Percentiles rank a stretch among this genome's conserved stretches.
Evolutionary conservation across 2,797 vertebrate genomes (phyloP).

Genomic region (Neosilurus hyrtlii): DNA sequence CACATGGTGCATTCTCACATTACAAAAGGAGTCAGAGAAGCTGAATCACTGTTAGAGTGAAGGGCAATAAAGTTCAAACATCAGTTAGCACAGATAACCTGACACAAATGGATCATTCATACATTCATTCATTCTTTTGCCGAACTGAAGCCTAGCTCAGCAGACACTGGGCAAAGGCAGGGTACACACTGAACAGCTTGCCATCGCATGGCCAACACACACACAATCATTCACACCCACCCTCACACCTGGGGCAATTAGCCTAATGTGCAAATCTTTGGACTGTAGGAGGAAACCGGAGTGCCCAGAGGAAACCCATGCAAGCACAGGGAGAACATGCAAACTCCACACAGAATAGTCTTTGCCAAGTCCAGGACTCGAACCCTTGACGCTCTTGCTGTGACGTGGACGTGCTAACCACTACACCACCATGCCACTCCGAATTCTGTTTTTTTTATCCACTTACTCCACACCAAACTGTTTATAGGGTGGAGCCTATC

Average conservation of each 20-base stretch:
- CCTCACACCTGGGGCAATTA: background rate
- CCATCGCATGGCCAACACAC: background rate
- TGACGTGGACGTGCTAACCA: too few relatives aligned
- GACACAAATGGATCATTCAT: background rate
- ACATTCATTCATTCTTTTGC: background rate
- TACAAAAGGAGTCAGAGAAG: background rate
- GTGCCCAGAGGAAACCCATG: too few relatives aligned
- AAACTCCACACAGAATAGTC: too few relatives aligned
- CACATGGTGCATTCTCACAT: conserved; percentile 13
- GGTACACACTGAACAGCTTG: background rate
- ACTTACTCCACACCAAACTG: too few relatives aligned
- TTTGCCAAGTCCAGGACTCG: too few relatives aligned
- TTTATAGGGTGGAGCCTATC: too few relatives aligned
- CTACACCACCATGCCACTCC: too few relatives aligned
- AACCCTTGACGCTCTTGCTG: too few relatives aligned
- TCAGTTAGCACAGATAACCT: background rate
- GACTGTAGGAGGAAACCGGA: too few relatives aligned
- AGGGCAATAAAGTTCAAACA: background rate
- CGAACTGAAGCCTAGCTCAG: background rate
- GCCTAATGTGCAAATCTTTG: too few relatives aligned
- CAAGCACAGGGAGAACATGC: too few relatives aligned
- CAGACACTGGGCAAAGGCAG: background rate
- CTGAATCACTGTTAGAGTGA: background rate
- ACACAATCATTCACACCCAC: background rate
- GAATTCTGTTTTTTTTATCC: too few relatives aligned